Base-by-base conservation (phyloP, 2,797 vertebrate species). In the Linurgus olivaceus region DNA sequence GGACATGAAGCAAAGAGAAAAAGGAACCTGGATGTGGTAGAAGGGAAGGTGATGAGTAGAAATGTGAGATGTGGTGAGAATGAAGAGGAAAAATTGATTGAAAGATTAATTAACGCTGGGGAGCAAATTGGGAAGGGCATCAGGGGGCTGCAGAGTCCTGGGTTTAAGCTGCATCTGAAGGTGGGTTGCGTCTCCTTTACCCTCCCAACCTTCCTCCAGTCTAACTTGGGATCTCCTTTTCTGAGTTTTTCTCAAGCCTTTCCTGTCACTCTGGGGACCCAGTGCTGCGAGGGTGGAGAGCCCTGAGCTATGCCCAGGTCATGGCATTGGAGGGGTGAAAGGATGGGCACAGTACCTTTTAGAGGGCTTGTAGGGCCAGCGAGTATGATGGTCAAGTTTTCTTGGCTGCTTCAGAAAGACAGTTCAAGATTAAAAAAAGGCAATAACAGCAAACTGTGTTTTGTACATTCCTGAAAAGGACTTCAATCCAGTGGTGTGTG, bases 321-420 rank as follows among this genome's bases (percentile, higher is more conserved):
- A 0, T 17, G 33, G 14, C 48, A 20, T 2, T 42, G 23, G 24
- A 44, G 11, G 11, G 6, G 3, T 29, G 24, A 21, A 61, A 7
- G 23, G 35, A 35, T 67, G 42, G 33, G 23, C 63, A n/a, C 2
- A 3, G 58, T 67, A 55, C 50, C 67, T 80, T 92, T 45, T 47
- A 80, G 84, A 86, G 65, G 42, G 24, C 74, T 95, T 66, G 12
- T 59, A 44, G 75, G 75, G 25, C 18, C 80, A 90, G 38, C 0
- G 0, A 77, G 26, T 84, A 31, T 3, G 57, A 17, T 45, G 71
- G 71, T 68, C 38, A 51, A 70, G 65, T 96, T 96, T 94, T 91
- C 92, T 90, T 79, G 81, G 70, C 54, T 92, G 67, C 96, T 91
- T 93, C 74, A 85, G 82, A 85, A 72, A 93, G n/a, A 58, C 26